Percentiles rank a stretch among this genome's conserved stretches.
These are phyloP conservation scores for Strix uralensis DNA, from an alignment of 2,113 vertebrate genomes.

Conservation along the genomic window DNA sequence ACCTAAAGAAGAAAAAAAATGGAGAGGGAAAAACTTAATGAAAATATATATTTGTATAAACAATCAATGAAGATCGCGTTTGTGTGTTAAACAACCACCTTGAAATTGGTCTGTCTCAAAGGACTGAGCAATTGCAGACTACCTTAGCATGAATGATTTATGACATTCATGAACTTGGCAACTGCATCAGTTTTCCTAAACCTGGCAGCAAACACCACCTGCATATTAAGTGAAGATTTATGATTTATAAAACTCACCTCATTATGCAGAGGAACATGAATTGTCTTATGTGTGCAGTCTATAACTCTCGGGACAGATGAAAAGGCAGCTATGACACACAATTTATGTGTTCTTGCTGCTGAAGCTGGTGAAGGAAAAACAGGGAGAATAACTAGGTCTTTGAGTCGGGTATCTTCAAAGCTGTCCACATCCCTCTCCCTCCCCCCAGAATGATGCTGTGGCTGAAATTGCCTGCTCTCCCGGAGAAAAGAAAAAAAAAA, in stretches of 20 bases:
- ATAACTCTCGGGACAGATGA: conserved; percentile 74
- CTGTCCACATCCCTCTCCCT: not conserved
- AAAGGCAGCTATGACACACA: conserved; percentile 69
- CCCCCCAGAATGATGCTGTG: not conserved
- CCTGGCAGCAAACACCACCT: conserved; percentile 72
- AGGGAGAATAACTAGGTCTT: conserved; percentile 51
- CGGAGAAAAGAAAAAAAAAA: not conserved
- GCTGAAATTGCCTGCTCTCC: conserved; percentile 21
- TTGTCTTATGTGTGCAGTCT: conserved; percentile 76
- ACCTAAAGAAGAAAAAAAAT: not conserved
- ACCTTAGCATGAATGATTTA: conserved; percentile 78
- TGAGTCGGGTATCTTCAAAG: conserved; percentile 57
- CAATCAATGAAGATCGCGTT: conserved; percentile 64
- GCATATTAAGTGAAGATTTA: conserved; percentile 79
- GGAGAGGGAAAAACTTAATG: conserved; percentile 35
- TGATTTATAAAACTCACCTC: conserved; percentile 76
- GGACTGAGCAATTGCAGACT: conserved; percentile 69
- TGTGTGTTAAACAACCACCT: conserved; percentile 77
- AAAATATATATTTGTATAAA: conserved; percentile 73
- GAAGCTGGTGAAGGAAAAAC: conserved; percentile 60
- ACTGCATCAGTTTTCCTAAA: conserved; percentile 76
- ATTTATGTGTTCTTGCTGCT: conserved; percentile 66
- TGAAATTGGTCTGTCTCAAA: conserved; percentile 76
- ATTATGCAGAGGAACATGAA: conserved; percentile 77
- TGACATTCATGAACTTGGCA: conserved; percentile 74